Evolutionary conservation across 2,113 vertebrate genomes (phyloP).

Genomic region (Oxyura jamaicensis): DNA sequence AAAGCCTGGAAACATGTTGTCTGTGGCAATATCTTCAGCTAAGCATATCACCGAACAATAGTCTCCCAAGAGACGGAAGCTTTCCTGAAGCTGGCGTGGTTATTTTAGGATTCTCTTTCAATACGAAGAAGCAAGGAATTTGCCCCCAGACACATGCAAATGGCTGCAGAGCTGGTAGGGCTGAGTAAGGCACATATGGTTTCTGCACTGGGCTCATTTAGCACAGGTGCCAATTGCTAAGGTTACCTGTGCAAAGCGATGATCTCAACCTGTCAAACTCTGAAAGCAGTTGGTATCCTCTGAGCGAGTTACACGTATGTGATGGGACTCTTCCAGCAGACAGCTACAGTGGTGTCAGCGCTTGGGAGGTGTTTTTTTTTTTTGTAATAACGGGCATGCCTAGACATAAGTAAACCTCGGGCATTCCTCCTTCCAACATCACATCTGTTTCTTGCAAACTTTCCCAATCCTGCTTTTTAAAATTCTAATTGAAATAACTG

Average conservation of each 20-base stretch:
- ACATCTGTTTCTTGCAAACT: conserved; percentile 65
- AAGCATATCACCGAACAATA: conserved; percentile 69
- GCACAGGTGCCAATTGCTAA: conserved; percentile 56
- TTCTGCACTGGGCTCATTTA: background rate
- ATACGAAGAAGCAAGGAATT: conserved; percentile 48
- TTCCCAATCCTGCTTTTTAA: conserved; percentile 66
- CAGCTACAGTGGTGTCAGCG: conserved; percentile 25
- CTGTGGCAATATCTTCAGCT: conserved; percentile 64
- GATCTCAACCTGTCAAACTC: conserved; percentile 33
- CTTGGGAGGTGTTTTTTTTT: background rate
- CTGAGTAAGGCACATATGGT: background rate
- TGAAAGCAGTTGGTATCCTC: conserved; percentile 14
- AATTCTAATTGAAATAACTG: conserved; percentile 57
- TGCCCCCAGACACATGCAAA: conserved; percentile 58
- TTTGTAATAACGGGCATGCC: conserved; percentile 65
- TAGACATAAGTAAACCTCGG: conserved; percentile 63
- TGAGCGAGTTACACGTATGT: background rate
- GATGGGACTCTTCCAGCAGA: conserved; percentile 41
- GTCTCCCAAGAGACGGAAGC: conserved; percentile 62
- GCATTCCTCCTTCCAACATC: conserved; percentile 63
- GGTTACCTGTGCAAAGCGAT: conserved; percentile 42
- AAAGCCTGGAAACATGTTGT: conserved; percentile 54
- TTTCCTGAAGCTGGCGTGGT: conserved; percentile 59
- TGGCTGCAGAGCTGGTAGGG: conserved; percentile 16
- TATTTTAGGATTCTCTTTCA: conserved; percentile 67